Conservation (phyloP, 2,113 vertebrate genomes). For the Neogale vison region DNA sequence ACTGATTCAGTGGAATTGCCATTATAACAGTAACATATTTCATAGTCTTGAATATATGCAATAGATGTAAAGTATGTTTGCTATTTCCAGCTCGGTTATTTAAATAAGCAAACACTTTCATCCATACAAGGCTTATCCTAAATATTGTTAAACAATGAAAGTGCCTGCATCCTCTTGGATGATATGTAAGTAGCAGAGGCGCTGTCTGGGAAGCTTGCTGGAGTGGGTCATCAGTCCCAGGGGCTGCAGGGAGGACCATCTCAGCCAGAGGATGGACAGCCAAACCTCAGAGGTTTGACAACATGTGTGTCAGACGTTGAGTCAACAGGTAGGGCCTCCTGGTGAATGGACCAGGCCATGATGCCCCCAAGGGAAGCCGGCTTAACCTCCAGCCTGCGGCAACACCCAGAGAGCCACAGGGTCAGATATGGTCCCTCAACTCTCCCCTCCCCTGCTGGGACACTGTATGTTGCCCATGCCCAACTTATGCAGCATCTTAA, state of each 20-base stretch:
- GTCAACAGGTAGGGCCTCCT: background rate
- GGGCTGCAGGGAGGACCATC: background rate
- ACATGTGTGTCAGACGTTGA: background rate
- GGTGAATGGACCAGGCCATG: accelerated
- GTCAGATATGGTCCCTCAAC: background rate
- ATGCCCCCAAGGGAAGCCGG: background rate
- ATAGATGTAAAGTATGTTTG: background rate
- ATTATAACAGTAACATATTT: background rate
- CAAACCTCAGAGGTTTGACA: background rate
- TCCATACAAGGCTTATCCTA: background rate
- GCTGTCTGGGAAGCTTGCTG: background rate
- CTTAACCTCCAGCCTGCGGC: background rate
- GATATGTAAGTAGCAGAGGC: background rate
- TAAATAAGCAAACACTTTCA: background rate
- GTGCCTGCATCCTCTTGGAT: background rate
- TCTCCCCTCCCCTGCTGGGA: too few species aligned
- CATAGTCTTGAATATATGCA: background rate
- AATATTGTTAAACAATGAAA: background rate
- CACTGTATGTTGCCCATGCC: background rate
- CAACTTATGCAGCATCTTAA: background rate
- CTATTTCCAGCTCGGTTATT: background rate
- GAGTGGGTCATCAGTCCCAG: background rate
- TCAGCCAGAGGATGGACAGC: background rate
- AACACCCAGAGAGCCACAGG: background rate
- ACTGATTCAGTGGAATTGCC: background rate